These are phyloP conservation scores for Haliclona indistincta DNA, from an alignment of 37 sponge, comb jelly and placozoan species.

Conservation along the genomic window DNA sequence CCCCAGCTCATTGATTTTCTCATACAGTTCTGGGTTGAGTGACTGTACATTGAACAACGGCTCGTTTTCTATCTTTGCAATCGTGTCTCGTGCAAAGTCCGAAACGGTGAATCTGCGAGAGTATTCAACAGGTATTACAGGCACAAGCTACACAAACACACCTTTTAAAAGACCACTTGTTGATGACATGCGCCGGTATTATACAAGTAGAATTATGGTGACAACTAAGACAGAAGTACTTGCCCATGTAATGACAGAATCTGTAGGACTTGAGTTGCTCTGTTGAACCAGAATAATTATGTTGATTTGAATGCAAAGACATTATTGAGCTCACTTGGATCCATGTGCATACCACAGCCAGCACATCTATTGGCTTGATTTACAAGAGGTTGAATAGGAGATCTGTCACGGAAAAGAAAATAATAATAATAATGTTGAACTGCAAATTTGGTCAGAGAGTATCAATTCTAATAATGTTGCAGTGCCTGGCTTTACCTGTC, in stretches of 20 bases:
- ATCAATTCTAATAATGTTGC: background rate
- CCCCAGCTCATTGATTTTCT: conserved; percentile 22
- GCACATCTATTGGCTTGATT: conserved; percentile 89
- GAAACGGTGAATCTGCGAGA: conserved; percentile 54
- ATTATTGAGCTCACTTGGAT: conserved; percentile 28
- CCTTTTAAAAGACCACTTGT: conserved; percentile 91
- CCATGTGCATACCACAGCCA: conserved; percentile 95
- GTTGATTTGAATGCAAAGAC: no score
- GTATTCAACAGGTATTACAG: no score
- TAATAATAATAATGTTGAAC: no score
- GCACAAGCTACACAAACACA: conserved; percentile 12
- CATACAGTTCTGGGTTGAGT: conserved; percentile 24
- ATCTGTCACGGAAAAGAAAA: no score
- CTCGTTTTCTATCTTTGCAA: conserved; percentile 61
- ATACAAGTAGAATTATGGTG: conserved; percentile 62
- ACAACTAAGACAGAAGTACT: conserved; percentile 97
- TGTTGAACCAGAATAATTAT: no score
- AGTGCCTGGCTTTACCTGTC: background rate
- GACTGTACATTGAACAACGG: conserved; percentile 68
- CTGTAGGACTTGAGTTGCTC: conserved; percentile 72
- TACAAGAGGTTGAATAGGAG: conserved; percentile 30
- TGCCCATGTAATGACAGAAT: conserved; percentile 95
- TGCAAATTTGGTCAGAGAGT: no score
- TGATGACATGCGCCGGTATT: conserved; percentile 84
- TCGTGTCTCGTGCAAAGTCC: conserved; percentile 84